Percentiles rank a stretch among this genome's conserved stretches.
phyloP scores from a whole-genome alignment of 2,113 vertebrate species.

The Jaculus jaculus region DNA sequence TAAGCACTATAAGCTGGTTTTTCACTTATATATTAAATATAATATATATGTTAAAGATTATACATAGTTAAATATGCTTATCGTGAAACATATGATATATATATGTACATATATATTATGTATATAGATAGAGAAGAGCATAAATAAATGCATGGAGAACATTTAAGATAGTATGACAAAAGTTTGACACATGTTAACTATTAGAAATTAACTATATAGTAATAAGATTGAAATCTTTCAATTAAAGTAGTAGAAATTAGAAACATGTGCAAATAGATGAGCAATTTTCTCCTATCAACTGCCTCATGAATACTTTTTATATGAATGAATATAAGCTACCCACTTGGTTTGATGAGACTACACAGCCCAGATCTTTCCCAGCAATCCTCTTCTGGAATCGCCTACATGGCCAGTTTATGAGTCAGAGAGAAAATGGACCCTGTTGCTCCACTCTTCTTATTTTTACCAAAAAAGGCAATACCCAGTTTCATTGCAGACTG shows the following conservation, averaged over 20 bases:
- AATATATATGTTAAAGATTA: background rate
- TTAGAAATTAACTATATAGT: background rate
- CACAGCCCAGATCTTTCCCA: constrained; percentile 13
- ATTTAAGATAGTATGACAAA: background rate
- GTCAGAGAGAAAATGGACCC: constrained; percentile 55
- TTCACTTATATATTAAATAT: constrained; percentile 24
- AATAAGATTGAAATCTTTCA: background rate
- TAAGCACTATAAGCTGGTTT: background rate
- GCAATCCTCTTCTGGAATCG: constrained; percentile 58
- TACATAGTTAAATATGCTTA: background rate
- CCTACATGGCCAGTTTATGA: constrained; percentile 40
- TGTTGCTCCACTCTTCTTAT: constrained; percentile 22
- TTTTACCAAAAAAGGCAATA: constrained; percentile 68
- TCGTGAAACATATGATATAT: background rate
- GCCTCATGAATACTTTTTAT: background rate
- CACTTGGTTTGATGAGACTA: background rate
- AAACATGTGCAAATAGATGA: background rate
- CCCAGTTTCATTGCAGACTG: constrained; percentile 31
- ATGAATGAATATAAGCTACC: background rate
- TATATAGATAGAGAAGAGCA: background rate
- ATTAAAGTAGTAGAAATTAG: background rate
- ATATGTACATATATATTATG: background rate
- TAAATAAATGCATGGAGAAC: background rate
- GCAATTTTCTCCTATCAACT: background rate
- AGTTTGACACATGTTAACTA: background rate